Evolutionary conservation across 2,888 invertebrate genomes (phyloP), one percentile per base, ranked within the genome.

Genomic region (Pinctada fucata): DNA sequence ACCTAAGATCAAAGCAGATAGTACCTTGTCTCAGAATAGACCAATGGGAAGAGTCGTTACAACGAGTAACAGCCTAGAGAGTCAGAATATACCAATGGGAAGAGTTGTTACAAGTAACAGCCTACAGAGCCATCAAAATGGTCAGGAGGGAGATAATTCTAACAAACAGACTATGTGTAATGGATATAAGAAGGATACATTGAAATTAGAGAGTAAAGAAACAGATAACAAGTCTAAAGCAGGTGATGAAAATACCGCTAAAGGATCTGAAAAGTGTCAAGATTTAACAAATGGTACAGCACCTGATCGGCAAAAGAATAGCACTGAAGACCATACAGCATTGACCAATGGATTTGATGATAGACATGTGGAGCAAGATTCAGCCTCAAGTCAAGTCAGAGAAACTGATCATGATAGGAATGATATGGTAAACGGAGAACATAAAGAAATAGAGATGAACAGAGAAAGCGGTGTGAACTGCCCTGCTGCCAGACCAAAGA

Each of bases 401-500:
- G 31, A 31, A 31, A 31, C 31, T 31, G 68, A 45, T 6, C 16
- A 68, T 45, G 16, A 45, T 6, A 68, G 47, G 3, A 47, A 3
- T 8, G 31, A 13, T 13, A 6, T 13, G 13, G 68, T 45, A 8
- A 68, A 31, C 3, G 8, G 10, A 68, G 48, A 68, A 6, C 5
- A 13, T 4, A 65, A 65, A 65, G n/a, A 13, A 31, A 58, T 5
- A 5, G 47, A 45, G 58, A 16, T n/a, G 2, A 58, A 72, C 58
- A 16, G 16, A 71, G 47, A 6, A 47, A 47, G n/a, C 6, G 13
- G 66, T 50, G n/a, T 31, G 8, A 74, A 67, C n/a, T 66, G 64
- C 47, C 70, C 58, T 50, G 76, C 65, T 49, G 78, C 68, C 16
- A 68, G 81, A 51, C 78, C 81, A 2, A 81, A 81, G 65, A 72